These are phyloP conservation scores for Habropoda laboriosa DNA, from an alignment of 1,140 invertebrate species.

Conservation along the genomic window DNA sequence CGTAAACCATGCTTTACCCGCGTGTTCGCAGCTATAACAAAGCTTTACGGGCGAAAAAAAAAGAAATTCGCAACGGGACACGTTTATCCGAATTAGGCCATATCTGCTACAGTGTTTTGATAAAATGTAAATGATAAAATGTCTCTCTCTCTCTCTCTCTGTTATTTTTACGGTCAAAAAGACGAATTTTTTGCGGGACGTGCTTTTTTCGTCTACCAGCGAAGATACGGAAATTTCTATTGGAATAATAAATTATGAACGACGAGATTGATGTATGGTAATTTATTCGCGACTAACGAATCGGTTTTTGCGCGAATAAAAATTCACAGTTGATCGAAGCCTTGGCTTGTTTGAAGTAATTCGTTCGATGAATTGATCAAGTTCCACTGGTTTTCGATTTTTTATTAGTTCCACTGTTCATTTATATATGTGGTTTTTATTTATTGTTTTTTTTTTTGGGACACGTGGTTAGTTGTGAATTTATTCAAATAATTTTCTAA, in stretches of 20 bases:
- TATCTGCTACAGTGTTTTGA: too few species aligned
- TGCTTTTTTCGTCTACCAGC: background rate
- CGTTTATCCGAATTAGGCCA: background rate
- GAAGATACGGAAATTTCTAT: background rate
- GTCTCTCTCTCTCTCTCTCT: too few species aligned
- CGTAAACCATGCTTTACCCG: constrained; percentile 6
- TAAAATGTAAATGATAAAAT: too few species aligned
- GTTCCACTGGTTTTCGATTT: background rate
- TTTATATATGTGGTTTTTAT: too few species aligned
- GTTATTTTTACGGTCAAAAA: background rate
- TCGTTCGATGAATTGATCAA: too few species aligned
- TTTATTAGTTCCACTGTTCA: too few species aligned
- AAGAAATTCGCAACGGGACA: background rate
- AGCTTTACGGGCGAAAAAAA: constrained; percentile 5
- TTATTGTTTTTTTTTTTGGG: too few species aligned
- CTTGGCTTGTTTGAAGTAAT: too few species aligned
- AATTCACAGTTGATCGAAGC: background rate
- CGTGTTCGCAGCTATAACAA: background rate
- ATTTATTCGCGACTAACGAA: background rate
- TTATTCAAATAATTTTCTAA: too few species aligned
- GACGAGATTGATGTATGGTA: background rate
- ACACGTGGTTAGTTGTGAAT: too few species aligned
- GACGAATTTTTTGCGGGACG: background rate
- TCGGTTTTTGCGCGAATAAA: background rate
- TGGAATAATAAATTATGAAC: background rate